These are phyloP conservation scores for Pachycephala philippinensis DNA, from an alignment of 2,113 vertebrate genomes.

Conservation along the genomic window DNA sequence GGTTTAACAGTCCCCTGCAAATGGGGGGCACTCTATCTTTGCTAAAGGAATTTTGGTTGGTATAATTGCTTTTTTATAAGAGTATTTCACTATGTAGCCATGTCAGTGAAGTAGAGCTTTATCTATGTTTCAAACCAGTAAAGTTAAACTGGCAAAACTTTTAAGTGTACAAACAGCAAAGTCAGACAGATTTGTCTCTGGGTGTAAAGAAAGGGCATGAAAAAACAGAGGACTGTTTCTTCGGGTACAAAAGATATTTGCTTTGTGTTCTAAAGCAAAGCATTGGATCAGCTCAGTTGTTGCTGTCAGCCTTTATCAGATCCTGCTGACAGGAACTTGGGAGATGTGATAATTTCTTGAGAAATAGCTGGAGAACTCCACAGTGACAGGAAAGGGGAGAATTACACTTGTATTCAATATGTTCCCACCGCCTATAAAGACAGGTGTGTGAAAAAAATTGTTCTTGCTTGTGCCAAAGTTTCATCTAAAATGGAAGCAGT, in stretches of 20 bases:
- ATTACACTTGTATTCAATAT: background rate
- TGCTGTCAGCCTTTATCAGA: conserved; percentile 4
- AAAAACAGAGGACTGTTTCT: background rate
- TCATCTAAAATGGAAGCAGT: background rate
- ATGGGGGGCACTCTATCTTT: background rate
- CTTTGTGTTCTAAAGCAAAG: background rate
- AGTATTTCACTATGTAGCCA: background rate
- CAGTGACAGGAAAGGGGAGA: background rate
- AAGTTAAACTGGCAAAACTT: background rate
- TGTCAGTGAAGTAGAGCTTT: background rate
- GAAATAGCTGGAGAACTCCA: background rate
- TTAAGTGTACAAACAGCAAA: background rate
- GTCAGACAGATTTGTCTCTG: background rate
- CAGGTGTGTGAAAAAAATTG: background rate
- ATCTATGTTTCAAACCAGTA: background rate
- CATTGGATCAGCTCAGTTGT: background rate
- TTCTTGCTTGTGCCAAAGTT: background rate
- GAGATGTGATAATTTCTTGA: background rate
- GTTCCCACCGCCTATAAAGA: background rate
- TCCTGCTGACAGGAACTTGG: background rate
- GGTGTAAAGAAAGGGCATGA: background rate
- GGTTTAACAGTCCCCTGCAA: background rate
- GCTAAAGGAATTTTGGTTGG: background rate
- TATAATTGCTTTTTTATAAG: background rate
- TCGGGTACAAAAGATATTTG: background rate